phyloP scores from a whole-genome alignment of 2,113 vertebrate genomes.

The Cheirogaleus medius region DNA sequence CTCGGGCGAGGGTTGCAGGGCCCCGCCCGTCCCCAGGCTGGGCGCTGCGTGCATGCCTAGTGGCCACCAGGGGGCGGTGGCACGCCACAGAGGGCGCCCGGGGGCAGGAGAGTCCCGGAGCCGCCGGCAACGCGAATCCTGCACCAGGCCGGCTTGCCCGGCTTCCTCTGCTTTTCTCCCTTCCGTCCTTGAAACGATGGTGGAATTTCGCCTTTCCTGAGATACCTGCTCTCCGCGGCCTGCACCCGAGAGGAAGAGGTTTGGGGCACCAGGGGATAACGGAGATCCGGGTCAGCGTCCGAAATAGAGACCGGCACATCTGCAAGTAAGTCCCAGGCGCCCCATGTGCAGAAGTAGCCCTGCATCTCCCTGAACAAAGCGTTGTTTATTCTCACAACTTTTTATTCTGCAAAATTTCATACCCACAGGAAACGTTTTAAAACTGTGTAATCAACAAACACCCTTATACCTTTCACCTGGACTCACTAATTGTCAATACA shows the following conservation, averaged over 20 bases:
- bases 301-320: background rate
- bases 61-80: conserved; percentile 54
- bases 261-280: background rate
- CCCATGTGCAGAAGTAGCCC: background rate
- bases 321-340: background rate
- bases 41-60: rapidly evolving
- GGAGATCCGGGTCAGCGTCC: background rate
- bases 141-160: rapidly evolving
- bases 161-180: background rate
- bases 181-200: background rate
- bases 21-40: rapidly evolving
- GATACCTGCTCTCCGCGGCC: background rate
- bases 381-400: background rate
- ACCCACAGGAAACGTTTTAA: background rate
- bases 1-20: background rate
- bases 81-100: background rate
- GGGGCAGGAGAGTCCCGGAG: rapidly evolving
- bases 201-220: background rate
- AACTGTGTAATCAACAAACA: background rate
- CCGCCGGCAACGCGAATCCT: rapidly evolving
- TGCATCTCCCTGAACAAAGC: background rate
- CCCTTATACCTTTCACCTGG: background rate
- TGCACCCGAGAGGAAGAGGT: background rate
- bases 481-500: background rate
- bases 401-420: background rate